phyloP scores from a whole-genome alignment of 1,140 invertebrate species.

The Habropoda laboriosa region DNA sequence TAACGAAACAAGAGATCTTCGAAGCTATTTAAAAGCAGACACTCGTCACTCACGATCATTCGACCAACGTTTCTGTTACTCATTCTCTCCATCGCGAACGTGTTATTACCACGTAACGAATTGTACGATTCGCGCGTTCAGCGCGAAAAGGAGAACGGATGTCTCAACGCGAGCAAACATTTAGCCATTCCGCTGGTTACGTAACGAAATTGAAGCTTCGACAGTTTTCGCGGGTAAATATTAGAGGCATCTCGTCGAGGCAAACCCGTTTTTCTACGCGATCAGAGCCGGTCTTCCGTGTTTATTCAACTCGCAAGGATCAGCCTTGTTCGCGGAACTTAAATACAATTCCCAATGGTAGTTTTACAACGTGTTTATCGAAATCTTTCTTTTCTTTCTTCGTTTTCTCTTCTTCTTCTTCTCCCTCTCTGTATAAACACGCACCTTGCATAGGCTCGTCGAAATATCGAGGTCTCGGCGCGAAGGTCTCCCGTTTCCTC shows the following conservation, averaged over 20 bases:
- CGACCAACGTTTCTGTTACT: background rate
- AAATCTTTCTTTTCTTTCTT: background rate
- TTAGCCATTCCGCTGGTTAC: conserved; percentile 5
- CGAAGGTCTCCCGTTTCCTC: background rate
- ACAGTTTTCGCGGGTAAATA: conserved; percentile 30
- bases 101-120: background rate
- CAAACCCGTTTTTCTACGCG: background rate
- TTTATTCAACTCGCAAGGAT: background rate
- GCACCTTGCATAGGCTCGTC: conserved; percentile 8
- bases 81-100: too few relatives aligned
- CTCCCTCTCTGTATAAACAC: too few relatives aligned
- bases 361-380: background rate
- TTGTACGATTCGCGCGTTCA: background rate
- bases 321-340: background rate
- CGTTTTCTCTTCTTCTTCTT: too few relatives aligned
- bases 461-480: background rate
- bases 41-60: background rate
- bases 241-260: background rate
- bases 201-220: conserved; percentile 25
- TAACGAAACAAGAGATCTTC: too few relatives aligned
- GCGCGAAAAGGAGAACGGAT: conserved; percentile 7
- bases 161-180: conserved; percentile 30
- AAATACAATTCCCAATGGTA: too few relatives aligned
- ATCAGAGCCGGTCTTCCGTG: background rate
- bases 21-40: too few relatives aligned